A percentile compares a stretch with the other conserved stretches of the same genome.
Evolutionary conservation across 1,140 invertebrate species (phyloP).

Genomic region (Carposina sasakii): DNA sequence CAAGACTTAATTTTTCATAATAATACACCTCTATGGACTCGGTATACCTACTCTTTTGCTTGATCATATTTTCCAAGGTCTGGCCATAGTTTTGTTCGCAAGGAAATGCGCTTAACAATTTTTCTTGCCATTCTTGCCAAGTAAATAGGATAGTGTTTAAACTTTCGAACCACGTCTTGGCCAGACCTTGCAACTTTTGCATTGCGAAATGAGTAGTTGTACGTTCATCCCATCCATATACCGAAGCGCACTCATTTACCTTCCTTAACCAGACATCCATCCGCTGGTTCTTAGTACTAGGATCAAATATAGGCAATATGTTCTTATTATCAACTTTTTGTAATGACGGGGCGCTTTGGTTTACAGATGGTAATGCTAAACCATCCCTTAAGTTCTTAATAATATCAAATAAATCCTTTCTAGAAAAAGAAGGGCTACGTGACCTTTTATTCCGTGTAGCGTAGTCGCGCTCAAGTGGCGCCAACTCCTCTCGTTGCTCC

Average conservation of each 20-base stretch:
- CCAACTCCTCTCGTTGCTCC: no score
- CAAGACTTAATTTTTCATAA: conserved; percentile 8
- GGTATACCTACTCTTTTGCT: neutral
- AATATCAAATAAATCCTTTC: no score
- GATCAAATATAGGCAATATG: conserved; percentile 11
- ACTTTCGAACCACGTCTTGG: conserved; percentile 11
- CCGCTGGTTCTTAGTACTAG: conserved; percentile 4
- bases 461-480: no score
- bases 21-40: conserved; percentile 8
- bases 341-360: no score
- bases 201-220: conserved; percentile 9
- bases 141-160: conserved; percentile 5
- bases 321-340: no score
- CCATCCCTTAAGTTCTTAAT: no score
- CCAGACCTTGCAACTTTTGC: conserved; percentile 7
- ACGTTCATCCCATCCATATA: conserved; percentile 9
- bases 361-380: no score
- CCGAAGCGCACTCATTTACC: conserved; percentile 8
- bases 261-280: conserved; percentile 11
- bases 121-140: conserved; percentile 6
- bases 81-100: conserved; percentile 8
- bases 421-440: no score
- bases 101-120: conserved; percentile 6
- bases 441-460: no score
- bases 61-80: conserved; percentile 5